Evolutionary conservation across 2,888 invertebrate species (phyloP).

Genomic region (Chymomyza procnemis): DNA sequence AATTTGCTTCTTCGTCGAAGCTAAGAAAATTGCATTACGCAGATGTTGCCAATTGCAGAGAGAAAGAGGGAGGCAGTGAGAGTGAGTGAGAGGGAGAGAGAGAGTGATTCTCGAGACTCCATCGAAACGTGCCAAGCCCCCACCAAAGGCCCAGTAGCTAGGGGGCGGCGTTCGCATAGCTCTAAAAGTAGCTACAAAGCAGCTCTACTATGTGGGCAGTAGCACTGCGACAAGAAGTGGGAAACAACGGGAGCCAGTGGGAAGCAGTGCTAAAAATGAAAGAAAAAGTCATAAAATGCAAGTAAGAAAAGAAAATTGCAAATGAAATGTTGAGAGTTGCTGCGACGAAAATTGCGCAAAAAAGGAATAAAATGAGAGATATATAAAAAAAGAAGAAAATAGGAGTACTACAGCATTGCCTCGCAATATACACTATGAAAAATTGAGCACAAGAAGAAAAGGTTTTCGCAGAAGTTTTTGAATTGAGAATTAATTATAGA

Average conservation of each 20-base stretch:
- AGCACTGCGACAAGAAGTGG: background rate
- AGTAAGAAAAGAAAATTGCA: slow-evolving; percentile 64
- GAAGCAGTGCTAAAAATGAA: slow-evolving; percentile 19
- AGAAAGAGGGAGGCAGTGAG: background rate
- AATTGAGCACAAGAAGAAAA: background rate
- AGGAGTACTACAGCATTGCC: background rate
- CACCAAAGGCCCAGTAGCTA: background rate
- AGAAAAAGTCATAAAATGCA: slow-evolving; percentile 67
- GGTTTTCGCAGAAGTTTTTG: too few species aligned
- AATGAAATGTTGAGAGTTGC: slow-evolving; percentile 59
- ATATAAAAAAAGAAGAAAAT: slow-evolving; percentile 33
- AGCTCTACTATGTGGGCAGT: too few species aligned
- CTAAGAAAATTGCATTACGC: slow-evolving; percentile 67
- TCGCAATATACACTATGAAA: slow-evolving; percentile 2
- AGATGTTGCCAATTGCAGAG: slow-evolving; percentile 67
- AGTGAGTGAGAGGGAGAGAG: background rate
- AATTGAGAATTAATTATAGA: too few species aligned
- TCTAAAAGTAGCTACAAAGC: background rate
- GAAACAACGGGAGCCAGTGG: slow-evolving; percentile 20
- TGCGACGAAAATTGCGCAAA: slow-evolving; percentile 17
- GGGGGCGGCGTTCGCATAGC: background rate
- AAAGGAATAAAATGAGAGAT: slow-evolving; percentile 49
- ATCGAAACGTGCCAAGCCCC: too few species aligned
- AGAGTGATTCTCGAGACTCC: too few species aligned
- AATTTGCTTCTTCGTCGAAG: slow-evolving; percentile 43